These are phyloP conservation scores for Cerastis leucographa DNA, from an alignment of 2,888 invertebrate genomes.

Conservation along the genomic window DNA sequence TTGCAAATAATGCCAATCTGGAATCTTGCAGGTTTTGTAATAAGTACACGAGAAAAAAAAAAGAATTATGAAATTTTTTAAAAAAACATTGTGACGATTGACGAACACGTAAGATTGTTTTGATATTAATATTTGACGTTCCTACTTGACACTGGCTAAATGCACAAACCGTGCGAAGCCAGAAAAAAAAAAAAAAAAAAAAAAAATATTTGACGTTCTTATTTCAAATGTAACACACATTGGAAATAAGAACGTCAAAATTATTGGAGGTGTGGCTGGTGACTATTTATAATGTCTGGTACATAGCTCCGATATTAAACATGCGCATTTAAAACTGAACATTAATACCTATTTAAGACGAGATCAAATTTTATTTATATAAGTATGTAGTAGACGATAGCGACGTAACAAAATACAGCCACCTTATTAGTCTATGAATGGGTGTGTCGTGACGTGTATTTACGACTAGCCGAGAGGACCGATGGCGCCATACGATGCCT, in stretches of 20 bases:
- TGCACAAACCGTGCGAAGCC: too few relatives aligned
- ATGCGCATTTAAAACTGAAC: constrained; percentile 46
- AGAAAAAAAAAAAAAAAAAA: too few relatives aligned
- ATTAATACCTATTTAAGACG: constrained; percentile 25
- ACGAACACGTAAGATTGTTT: constrained; percentile 25
- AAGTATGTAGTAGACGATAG: constrained; percentile 35
- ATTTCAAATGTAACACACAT: too few relatives aligned
- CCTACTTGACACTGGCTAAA: too few relatives aligned
- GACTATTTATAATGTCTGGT: constrained; percentile 10
- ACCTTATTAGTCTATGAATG: constrained; percentile 87
- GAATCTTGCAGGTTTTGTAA: background rate
- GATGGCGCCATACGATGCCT: constrained; percentile 76
- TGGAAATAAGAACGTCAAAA: too few relatives aligned
- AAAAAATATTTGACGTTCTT: too few relatives aligned
- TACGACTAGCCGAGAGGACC: constrained; percentile 73
- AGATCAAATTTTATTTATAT: constrained; percentile 50
- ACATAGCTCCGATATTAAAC: constrained; percentile 8
- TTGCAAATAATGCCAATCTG: background rate
- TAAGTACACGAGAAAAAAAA: constrained; percentile 1
- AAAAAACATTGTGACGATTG: constrained; percentile 8
- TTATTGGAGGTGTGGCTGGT: constrained; percentile 53
- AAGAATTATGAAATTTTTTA: constrained; percentile 1
- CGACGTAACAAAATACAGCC: constrained; percentile 77
- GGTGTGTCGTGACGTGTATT: constrained; percentile 89
- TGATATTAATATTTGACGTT: constrained; percentile 22